These are phyloP conservation scores for Alethe diademata DNA, from an alignment of 2,113 vertebrate genomes.

Conservation along the genomic window DNA sequence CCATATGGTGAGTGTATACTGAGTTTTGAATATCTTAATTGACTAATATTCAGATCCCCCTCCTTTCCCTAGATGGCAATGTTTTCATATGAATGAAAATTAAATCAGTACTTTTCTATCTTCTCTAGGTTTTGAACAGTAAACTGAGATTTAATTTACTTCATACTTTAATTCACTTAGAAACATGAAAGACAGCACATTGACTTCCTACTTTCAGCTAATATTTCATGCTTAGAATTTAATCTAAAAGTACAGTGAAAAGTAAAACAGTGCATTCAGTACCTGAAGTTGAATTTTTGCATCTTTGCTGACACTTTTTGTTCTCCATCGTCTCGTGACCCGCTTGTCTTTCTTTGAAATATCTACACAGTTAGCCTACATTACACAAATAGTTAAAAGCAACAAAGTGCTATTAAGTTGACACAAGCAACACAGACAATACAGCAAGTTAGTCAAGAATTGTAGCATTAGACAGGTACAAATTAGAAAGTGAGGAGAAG, in stretches of 20 bases:
- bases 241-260: not conserved
- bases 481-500: constrained; percentile 12
- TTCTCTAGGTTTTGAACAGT: not conserved
- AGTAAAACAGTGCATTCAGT: constrained; percentile 64
- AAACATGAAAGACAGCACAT: not conserved
- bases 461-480: constrained; percentile 23
- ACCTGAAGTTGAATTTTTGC: constrained; percentile 99
- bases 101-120: not conserved
- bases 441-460: constrained; percentile 70
- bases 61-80: constrained; percentile 30
- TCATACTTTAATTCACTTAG: not conserved
- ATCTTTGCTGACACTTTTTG: constrained; percentile 99
- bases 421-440: constrained; percentile 61
- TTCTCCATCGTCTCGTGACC: constrained; percentile 98
- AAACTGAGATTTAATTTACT: not conserved
- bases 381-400: constrained; percentile 82
- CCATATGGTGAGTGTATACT: not conserved
- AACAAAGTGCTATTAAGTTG: constrained; percentile 81
- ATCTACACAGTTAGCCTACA: constrained; percentile 98
- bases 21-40: not conserved
- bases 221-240: not conserved
- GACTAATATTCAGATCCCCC: not conserved
- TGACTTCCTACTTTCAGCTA: not conserved
- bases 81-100: not conserved
- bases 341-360: constrained; percentile 99